Percentiles rank a stretch among this genome's conserved stretches.
phyloP scores from a whole-genome alignment of 2,797 vertebrate species.

The Triplophysa yarkandensis region DNA sequence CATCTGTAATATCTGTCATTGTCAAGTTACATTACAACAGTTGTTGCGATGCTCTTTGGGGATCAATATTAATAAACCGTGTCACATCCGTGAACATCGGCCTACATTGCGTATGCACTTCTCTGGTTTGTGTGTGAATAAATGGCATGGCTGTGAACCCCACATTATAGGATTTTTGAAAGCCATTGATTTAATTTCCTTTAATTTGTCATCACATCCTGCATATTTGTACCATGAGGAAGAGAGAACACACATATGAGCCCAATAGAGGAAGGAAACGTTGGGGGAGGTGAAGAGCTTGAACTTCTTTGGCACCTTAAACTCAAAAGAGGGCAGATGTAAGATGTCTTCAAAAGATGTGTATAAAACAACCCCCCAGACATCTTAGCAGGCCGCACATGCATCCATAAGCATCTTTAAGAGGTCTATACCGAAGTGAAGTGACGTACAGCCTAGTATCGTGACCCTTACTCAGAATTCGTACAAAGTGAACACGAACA shows the following conservation, averaged over 20 bases:
- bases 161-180: slow-evolving; percentile 39
- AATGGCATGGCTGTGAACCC: not conserved
- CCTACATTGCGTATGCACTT: slow-evolving; percentile 6
- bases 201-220: slow-evolving; percentile 57
- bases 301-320: slow-evolving; percentile 38
- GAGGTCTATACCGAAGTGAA: no score
- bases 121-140: slow-evolving; percentile 25
- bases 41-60: slow-evolving; percentile 27
- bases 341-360: no score
- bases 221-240: slow-evolving; percentile 39
- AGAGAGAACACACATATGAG: slow-evolving; percentile 19
- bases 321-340: not conserved
- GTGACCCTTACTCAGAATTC: no score
- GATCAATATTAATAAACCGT: slow-evolving; percentile 31
- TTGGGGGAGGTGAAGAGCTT: slow-evolving; percentile 52
- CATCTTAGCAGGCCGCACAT: no score
- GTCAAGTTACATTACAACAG: not conserved
- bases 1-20: not conserved
- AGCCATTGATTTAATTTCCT: slow-evolving; percentile 4
- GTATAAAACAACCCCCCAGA: no score
- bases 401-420: no score
- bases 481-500: no score
- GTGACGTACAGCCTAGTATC: no score
- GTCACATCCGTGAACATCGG: slow-evolving; percentile 12
- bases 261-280: slow-evolving; percentile 56